Percentiles rank a stretch among this genome's conserved stretches.
Evolutionary conservation across 2,113 vertebrate genomes (phyloP).

Genomic region (Hippocampus mohnikei): DNA sequence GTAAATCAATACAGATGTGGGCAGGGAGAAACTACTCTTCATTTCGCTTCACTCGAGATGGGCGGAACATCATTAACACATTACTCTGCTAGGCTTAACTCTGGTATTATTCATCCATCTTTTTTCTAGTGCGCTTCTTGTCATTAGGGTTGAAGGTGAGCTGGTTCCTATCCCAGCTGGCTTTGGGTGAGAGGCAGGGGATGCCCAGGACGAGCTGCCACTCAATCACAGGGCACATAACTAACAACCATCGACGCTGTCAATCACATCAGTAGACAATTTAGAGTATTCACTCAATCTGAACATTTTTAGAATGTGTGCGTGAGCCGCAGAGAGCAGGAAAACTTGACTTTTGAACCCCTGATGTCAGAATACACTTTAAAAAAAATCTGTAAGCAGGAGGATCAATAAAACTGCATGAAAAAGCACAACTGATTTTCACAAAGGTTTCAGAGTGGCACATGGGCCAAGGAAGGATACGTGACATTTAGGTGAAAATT

Average conservation of each 20-base stretch:
- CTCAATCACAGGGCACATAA: too few relatives aligned
- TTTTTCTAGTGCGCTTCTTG: too few relatives aligned
- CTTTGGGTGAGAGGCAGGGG: too few relatives aligned
- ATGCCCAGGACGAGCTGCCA: too few relatives aligned
- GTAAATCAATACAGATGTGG: conserved; percentile 63
- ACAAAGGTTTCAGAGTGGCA: not conserved
- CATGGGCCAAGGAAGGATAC: not conserved
- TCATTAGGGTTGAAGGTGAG: too few relatives aligned
- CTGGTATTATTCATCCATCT: not conserved
- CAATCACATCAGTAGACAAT: too few relatives aligned
- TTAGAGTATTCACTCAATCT: too few relatives aligned
- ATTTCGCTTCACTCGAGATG: conserved; percentile 20
- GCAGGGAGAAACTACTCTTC: conserved; percentile 21
- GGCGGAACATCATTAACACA: not conserved
- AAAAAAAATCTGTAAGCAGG: not conserved
- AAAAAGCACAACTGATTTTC: not conserved
- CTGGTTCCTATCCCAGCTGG: too few relatives aligned
- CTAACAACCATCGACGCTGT: too few relatives aligned
- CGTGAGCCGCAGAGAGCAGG: not conserved
- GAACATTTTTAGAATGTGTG: too few relatives aligned
- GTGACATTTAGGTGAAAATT: not conserved
- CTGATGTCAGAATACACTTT: not conserved
- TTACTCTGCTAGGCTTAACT: not conserved
- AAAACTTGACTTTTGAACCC: not conserved
- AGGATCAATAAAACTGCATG: too few relatives aligned